phyloP scores from a whole-genome alignment of 1,140 invertebrate species.

The Nephila pilipes region DNA sequence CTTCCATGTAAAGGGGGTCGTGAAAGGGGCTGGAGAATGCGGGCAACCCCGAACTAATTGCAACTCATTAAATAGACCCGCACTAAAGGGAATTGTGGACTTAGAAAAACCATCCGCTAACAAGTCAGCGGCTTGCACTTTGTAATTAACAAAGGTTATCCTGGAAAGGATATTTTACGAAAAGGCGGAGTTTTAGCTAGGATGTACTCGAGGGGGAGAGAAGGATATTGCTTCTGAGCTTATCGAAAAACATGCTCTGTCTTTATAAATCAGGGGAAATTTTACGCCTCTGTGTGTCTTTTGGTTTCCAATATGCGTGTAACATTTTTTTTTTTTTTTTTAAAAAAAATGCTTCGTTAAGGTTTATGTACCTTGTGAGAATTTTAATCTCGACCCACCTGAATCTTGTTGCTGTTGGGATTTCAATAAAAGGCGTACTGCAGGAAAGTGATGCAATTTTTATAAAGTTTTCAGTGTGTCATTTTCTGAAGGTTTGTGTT shows the following conservation, averaged over 20 bases:
- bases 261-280: slow-evolving; percentile 28
- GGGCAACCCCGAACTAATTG: slow-evolving; percentile 34
- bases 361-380: not conserved
- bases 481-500: not conserved
- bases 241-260: slow-evolving; percentile 11
- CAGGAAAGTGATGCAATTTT: not conserved
- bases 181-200: not conserved
- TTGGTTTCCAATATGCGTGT: not conserved
- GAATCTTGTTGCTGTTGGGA: not conserved
- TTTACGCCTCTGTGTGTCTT: not conserved
- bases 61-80: slow-evolving; percentile 13
- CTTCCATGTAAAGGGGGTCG: not conserved
- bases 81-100: slow-evolving; percentile 49
- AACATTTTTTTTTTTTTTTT: no score
- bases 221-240: slow-evolving; percentile 17
- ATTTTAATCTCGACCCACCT: not conserved
- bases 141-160: slow-evolving; percentile 37
- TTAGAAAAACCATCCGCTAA: slow-evolving; percentile 41
- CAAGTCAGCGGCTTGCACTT: slow-evolving; percentile 46
- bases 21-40: not conserved
- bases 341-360: no score
- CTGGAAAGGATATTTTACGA: slow-evolving; percentile 17
- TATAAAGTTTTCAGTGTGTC: not conserved
- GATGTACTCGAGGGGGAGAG: not conserved
- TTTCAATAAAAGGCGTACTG: not conserved